Evolutionary conservation across 2,797 vertebrate species (phyloP), one percentile per base, ranked within the genome.

Genomic region (Lepus townsendii): DNA sequence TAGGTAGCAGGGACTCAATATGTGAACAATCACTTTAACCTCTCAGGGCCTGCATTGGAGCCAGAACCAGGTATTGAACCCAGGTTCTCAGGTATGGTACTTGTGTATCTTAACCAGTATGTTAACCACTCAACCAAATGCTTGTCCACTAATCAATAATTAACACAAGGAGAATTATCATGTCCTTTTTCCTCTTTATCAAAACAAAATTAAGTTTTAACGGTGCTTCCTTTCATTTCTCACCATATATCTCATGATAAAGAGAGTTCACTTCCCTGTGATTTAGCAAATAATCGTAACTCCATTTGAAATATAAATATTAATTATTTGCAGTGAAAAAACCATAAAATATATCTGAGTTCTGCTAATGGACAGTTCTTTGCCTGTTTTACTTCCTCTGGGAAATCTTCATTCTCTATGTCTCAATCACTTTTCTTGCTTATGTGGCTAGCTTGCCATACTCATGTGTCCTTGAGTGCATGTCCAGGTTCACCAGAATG

Each of bases 181-280:
- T 66, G 24, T 66, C 83, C 78, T 38, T 91, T 78, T 66, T 9
- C 19, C 16, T 60, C 17, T 38, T 93, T 95, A 52, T 85, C 77
- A 80, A 86, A 93, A 65, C 54, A 93, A 13, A 78, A 77, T 5
- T 54, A 54, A 54, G 52, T 54, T 54, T 11, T 54, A 54, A 54
- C 52, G 4, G 16, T 54, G 52, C 52, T 16, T 16, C 16, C 52
- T 12, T 14, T 54, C 52, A 54, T 54, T 69, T 27, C 52, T 66
- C 19, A 16, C n/a, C 57, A 30, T 11, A 35, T 84, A 66, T 68
- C 66, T 83, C 90, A 86, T 30, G 27, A 83, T 52, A 35, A 1
- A 62, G 4, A 63, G 54, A 32, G 12, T 42, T 7, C 17, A 54
- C 63, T 47, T 35, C 71, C 73, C 57, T 72, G 9, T 26, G n/a